Conservation (phyloP, 2,888 invertebrate genomes). For the Hypomecis atomaria region DNA sequence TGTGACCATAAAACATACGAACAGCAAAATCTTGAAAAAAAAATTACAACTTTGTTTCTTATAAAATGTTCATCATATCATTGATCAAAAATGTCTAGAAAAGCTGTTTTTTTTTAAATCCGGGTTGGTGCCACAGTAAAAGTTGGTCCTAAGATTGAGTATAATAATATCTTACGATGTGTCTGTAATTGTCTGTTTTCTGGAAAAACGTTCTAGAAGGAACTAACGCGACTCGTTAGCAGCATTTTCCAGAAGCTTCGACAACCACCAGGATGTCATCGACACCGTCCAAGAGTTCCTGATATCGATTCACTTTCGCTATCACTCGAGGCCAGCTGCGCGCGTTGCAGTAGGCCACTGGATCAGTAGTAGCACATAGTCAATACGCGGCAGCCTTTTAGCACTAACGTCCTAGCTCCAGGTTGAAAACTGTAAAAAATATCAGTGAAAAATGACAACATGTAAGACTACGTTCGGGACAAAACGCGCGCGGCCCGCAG, state of each 20-base stretch:
- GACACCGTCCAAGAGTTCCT: conserved; percentile 67
- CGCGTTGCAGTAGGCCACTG: conserved; percentile 82
- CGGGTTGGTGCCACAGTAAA: too few species aligned
- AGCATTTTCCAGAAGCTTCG: conserved; percentile 6
- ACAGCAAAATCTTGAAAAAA: too few species aligned
- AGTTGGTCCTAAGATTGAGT: too few species aligned
- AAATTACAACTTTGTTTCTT: too few species aligned
- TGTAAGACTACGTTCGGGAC: not conserved
- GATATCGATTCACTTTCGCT: conserved; percentile 81
- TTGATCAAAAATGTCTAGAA: too few species aligned
- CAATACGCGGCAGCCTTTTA: conserved; percentile 66
- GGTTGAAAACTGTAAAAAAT: conserved; percentile 4
- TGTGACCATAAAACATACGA: too few species aligned
- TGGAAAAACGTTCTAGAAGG: too few species aligned
- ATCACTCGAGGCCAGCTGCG: conserved; percentile 79
- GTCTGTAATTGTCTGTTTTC: too few species aligned
- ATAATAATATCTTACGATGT: too few species aligned
- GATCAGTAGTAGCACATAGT: conserved; percentile 69
- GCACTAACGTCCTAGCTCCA: conserved; percentile 58
- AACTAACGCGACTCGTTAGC: too few species aligned
- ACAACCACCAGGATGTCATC: conserved; percentile 41
- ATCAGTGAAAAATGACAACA: not conserved
- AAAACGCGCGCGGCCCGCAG: not conserved
- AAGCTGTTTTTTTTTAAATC: too few species aligned
- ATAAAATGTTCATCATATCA: too few species aligned